phyloP scores from a whole-genome alignment of 2,797 vertebrate species.

The Girardinus metallicus region DNA sequence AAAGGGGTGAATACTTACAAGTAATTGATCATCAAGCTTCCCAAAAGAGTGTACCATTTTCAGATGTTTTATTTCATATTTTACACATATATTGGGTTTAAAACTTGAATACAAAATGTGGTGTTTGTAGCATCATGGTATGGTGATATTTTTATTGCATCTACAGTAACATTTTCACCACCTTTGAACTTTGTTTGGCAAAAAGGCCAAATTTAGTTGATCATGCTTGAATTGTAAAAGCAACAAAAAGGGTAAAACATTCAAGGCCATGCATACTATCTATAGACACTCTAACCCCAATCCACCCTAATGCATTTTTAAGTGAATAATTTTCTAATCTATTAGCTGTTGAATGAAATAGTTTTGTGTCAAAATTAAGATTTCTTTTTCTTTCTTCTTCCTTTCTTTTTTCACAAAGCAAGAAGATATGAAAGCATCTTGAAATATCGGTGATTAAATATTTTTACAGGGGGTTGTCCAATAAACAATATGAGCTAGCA shows the following conservation, averaged over 20 bases:
- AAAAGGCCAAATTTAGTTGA: background rate
- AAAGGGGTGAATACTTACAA: too few species aligned
- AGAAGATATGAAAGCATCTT: background rate
- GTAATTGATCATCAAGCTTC: too few species aligned
- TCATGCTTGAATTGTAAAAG: background rate
- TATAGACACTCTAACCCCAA: too few species aligned
- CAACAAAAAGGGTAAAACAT: background rate
- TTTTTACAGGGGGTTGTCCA: background rate
- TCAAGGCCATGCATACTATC: too few species aligned
- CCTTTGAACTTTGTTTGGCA: too few species aligned
- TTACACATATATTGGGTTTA: too few species aligned
- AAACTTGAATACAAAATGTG: too few species aligned
- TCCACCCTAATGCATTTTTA: background rate
- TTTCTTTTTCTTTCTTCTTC: background rate
- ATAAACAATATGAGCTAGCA: constrained; percentile 4
- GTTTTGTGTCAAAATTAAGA: background rate
- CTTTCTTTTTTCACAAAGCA: background rate
- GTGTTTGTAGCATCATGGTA: too few species aligned
- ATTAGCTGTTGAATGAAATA: background rate
- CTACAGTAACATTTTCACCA: too few species aligned
- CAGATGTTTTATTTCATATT: too few species aligned
- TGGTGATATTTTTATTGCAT: too few species aligned
- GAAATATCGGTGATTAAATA: background rate
- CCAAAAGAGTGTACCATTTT: too few species aligned
- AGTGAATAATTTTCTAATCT: background rate